A percentile compares a stretch with the other conserved stretches of the same genome.
phyloP scores from a whole-genome alignment of 2,113 vertebrate species.

The Psilopsiagon aurifrons region DNA sequence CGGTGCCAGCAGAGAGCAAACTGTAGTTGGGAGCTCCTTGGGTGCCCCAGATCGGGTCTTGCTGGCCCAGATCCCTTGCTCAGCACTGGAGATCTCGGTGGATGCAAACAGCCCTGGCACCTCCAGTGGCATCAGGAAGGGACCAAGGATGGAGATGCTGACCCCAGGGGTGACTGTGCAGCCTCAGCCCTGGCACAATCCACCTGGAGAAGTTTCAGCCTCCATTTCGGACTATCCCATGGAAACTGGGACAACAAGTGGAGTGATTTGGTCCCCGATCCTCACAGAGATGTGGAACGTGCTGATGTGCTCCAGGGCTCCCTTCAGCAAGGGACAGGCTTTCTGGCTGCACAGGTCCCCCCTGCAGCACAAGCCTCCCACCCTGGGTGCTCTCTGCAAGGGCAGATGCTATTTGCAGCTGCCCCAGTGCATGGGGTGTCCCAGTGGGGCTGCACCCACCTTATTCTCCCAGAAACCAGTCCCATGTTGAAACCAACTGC shows the following conservation, averaged over 20 bases:
- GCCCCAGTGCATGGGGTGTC: rapidly evolving
- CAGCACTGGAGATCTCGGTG: rapidly evolving
- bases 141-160: rapidly evolving
- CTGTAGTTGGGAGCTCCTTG: not conserved
- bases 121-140: not conserved
- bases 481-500: not conserved
- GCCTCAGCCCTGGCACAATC: not conserved
- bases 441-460: not conserved
- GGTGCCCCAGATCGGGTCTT: not conserved
- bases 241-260: not conserved
- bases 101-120: not conserved
- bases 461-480: not conserved
- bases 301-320: not conserved
- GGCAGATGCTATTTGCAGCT: not conserved
- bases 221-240: not conserved
- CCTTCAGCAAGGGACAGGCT: not conserved
- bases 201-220: not conserved
- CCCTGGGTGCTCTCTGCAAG: not conserved
- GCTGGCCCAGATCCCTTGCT: not conserved
- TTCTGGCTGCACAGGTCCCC: not conserved
- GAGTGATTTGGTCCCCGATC: rapidly evolving
- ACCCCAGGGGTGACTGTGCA: not conserved
- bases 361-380: not conserved
- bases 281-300: not conserved
- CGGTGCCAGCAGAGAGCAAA: not conserved